These are phyloP conservation scores for Eurystomus gularis DNA, from an alignment of 2,113 vertebrate genomes.

Conservation along the genomic window DNA sequence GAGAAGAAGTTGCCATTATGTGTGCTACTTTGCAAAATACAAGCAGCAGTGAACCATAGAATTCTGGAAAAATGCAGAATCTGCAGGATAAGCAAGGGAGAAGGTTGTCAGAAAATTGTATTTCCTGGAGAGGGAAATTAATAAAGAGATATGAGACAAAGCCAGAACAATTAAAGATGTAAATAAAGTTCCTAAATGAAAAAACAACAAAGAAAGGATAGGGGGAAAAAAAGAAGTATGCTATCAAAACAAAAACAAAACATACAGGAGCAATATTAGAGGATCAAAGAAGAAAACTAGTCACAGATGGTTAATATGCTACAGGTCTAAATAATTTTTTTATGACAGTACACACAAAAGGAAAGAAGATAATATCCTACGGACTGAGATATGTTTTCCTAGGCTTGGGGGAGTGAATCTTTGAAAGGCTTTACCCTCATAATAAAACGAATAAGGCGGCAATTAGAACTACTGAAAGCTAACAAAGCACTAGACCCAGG, in stretches of 20 bases:
- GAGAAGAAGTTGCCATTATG: neutral
- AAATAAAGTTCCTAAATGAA: constrained; percentile 5
- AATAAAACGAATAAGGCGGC: constrained; percentile 43
- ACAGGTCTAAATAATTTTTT: constrained; percentile 54
- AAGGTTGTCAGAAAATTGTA: neutral
- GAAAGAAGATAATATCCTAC: constrained; percentile 54
- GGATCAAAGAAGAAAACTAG: constrained; percentile 46
- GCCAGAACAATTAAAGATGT: neutral
- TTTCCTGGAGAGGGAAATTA: neutral
- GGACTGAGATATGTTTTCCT: constrained; percentile 43
- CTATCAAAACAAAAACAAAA: constrained; percentile 27
- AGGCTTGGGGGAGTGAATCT: neutral
- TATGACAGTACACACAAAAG: constrained; percentile 30
- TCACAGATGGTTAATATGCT: constrained; percentile 38
- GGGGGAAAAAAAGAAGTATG: neutral
- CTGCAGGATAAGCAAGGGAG: neutral
- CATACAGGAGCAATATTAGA: neutral
- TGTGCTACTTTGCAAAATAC: neutral
- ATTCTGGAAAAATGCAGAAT: neutral
- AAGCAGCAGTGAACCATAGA: neutral
- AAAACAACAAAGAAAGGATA: neutral
- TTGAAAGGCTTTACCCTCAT: constrained; percentile 24
- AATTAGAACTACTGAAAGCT: constrained; percentile 54
- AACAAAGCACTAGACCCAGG: neutral
- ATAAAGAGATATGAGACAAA: neutral